Evolutionary conservation across 2,113 vertebrate species (phyloP), one percentile per base, ranked within the genome.

Genomic region (Atractosteus spatula): DNA sequence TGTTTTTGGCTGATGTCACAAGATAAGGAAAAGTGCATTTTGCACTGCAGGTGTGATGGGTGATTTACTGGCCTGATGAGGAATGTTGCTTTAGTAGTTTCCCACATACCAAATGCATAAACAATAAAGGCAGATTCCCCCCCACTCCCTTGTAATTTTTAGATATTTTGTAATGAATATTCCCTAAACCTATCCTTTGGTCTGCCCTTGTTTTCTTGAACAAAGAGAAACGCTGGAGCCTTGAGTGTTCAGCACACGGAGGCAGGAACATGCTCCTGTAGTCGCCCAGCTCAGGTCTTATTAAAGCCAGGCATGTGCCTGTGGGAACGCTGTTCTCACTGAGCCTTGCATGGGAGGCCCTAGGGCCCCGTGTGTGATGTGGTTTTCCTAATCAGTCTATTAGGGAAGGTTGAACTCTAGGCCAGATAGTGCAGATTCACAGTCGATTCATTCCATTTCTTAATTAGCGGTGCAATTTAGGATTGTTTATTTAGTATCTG

Each of bases 381-480:
- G 17, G 42, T 66, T 16, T 66, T 29, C 63, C 63, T 43, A 43
- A 66, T 66, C 41, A 66, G 63, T 7, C 42, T 10, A 66, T 66
- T 42, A 51, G 47, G 5, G 8, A 42, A 66, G 42, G 8, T 14
- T 66, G 63, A 12, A 66, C 8, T 17, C 7, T 63, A 29, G 16
- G 62, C 47, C 47, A 63, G 1, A 29, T 63, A 63, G 62, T 10
- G 3, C 62, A 63, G n/a, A 17, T 10, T 29, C 17, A 41, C 17
- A 29, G 62, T n/a, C n/a, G 7, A 63, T 29, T 10, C 8, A 29
- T 16, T 63, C n/a, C 17, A 7, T 7, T 63, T 41, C 17, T 41
- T 10, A 7, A 63, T 63, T n/a, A 41, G 62, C 62, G 2, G 62
- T 7, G 62, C 10, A 29, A 16, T 10, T 63, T 29, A 29, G 29